phyloP scores from a whole-genome alignment of 2,888 invertebrate genomes.

The Allophyes oxyacanthae region DNA sequence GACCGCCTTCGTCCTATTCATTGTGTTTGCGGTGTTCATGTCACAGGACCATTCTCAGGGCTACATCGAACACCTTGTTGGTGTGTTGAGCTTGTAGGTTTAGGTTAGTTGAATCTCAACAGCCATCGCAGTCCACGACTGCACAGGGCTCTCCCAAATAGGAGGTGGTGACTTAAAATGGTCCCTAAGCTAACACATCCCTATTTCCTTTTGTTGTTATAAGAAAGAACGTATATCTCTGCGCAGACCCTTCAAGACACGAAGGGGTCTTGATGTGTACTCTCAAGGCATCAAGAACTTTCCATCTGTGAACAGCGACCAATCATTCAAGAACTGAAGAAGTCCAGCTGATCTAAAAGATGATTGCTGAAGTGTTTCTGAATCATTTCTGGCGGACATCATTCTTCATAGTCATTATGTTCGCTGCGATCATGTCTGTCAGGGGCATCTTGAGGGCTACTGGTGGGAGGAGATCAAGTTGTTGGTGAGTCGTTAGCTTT shows the following conservation, averaged over 20 bases:
- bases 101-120: too few relatives aligned
- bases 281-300: neutral
- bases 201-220: too few relatives aligned
- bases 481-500: too few relatives aligned
- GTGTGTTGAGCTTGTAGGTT: neutral
- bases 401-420: constrained; percentile 67
- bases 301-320: neutral
- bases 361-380: neutral
- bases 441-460: constrained; percentile 60
- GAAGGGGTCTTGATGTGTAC: neutral
- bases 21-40: neutral
- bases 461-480: constrained; percentile 2
- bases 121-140: too few relatives aligned
- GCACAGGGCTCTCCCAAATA: too few relatives aligned
- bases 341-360: constrained; percentile 1
- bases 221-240: neutral
- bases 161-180: too few relatives aligned
- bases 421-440: constrained; percentile 65
- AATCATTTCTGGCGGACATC: constrained; percentile 67
- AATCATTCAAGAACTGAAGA: constrained; percentile 13
- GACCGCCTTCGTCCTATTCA: neutral
- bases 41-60: constrained; percentile 9
- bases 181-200: too few relatives aligned
- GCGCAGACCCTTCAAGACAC: neutral
- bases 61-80: neutral